A percentile compares a stretch with the other conserved stretches of the same genome.
Evolutionary conservation across 2,888 invertebrate species (phyloP).

Genomic region (Heliothis peltigera): DNA sequence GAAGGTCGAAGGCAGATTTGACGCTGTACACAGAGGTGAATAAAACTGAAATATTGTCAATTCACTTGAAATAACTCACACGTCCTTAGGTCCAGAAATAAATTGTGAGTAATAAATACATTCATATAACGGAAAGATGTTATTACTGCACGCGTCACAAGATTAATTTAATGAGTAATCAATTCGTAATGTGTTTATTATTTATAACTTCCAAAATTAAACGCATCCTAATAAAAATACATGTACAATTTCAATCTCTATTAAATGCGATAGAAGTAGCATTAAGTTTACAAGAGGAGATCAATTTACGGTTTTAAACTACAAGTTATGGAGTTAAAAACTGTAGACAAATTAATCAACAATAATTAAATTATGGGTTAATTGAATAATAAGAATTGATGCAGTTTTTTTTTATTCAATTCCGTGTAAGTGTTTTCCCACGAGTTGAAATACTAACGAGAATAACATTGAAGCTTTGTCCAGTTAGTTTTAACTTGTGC

Average conservation of each 20-base stretch:
- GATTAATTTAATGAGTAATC: constrained; percentile 16
- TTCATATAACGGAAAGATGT: constrained; percentile 21
- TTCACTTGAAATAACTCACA: constrained; percentile 14
- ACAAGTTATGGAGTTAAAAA: background rate
- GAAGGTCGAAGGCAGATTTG: constrained; percentile 96
- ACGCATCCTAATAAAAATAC: constrained; percentile 3
- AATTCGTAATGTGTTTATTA: constrained; percentile 9
- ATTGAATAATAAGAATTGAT: constrained; percentile 24
- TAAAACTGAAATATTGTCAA: constrained; percentile 16
- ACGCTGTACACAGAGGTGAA: constrained; percentile 92
- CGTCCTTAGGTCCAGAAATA: constrained; percentile 24
- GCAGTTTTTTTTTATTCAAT: constrained; percentile 31
- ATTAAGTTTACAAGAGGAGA: background rate
- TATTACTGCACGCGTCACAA: constrained; percentile 21
- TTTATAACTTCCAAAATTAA: constrained; percentile 4
- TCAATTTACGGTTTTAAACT: background rate
- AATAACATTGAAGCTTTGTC: constrained; percentile 61
- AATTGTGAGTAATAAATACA: constrained; percentile 1
- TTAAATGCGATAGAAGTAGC: background rate
- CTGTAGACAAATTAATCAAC: background rate
- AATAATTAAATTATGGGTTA: constrained; percentile 18
- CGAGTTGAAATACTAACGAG: constrained; percentile 53
- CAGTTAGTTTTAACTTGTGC: constrained; percentile 31
- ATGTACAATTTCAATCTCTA: background rate
- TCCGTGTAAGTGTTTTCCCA: constrained; percentile 56